phyloP scores from a whole-genome alignment of 2,113 vertebrate species.

The Mesembrinibis cayennensis region DNA sequence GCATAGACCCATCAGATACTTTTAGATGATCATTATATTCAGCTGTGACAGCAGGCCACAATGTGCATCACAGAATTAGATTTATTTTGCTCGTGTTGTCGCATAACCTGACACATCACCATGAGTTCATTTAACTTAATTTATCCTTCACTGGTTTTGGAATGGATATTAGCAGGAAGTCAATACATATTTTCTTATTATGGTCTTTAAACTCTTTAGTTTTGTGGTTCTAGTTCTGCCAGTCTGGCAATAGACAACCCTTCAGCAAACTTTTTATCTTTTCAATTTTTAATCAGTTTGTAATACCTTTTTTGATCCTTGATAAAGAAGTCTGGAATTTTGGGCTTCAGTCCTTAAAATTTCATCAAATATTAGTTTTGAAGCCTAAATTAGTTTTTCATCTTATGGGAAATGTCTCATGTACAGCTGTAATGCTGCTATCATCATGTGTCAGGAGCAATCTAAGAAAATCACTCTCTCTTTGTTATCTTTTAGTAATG shows the following conservation, averaged over 20 bases:
- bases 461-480: not conserved
- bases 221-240: not conserved
- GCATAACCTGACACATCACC: not conserved
- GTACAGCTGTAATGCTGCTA: not conserved
- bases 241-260: not conserved
- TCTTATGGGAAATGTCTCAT: not conserved
- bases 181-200: not conserved
- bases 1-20: not conserved
- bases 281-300: not conserved
- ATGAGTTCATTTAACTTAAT: not conserved
- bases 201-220: not conserved
- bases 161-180: not conserved
- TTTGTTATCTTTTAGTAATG: not conserved
- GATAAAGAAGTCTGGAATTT: not conserved
- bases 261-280: not conserved
- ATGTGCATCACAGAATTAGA: not conserved
- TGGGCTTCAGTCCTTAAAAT: not conserved
- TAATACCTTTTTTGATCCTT: not conserved
- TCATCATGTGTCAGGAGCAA: not conserved
- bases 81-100: not conserved
- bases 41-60: not conserved
- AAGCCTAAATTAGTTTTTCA: not conserved
- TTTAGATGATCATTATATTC: not conserved
- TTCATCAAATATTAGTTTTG: not conserved
- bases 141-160: not conserved